Evolutionary conservation across 1,140 invertebrate genomes (phyloP).

Genomic region (Copidosoma floridanum): DNA sequence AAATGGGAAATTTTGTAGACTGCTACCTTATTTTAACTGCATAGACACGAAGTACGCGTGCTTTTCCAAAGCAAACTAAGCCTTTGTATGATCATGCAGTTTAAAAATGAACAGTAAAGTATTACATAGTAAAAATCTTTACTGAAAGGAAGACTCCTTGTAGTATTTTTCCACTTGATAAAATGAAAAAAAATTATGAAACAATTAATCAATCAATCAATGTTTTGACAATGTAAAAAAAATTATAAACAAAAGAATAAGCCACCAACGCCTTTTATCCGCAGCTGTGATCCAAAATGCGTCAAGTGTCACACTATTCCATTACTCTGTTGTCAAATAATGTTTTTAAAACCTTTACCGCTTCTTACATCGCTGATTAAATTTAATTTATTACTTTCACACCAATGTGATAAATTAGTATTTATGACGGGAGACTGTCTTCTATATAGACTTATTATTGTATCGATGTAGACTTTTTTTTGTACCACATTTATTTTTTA

Average conservation of each 20-base stretch:
- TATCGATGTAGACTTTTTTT: neutral
- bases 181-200: too few species aligned
- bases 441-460: slow-evolving; percentile 10
- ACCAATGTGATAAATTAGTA: slow-evolving; percentile 32
- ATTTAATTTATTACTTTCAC: slow-evolving; percentile 32
- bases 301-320: slow-evolving; percentile 7
- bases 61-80: too few species aligned
- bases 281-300: slow-evolving; percentile 27
- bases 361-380: slow-evolving; percentile 20
- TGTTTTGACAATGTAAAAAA: slow-evolving; percentile 19
- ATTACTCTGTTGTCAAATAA: too few species aligned
- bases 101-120: too few species aligned
- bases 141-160: too few species aligned
- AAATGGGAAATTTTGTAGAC: slow-evolving; percentile 14
- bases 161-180: too few species aligned
- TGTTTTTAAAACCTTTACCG: slow-evolving; percentile 15
- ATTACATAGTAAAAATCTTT: too few species aligned
- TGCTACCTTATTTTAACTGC: slow-evolving; percentile 23
- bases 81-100: too few species aligned
- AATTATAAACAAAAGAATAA: too few species aligned
- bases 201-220: too few species aligned
- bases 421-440: slow-evolving; percentile 26
- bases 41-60: too few species aligned
- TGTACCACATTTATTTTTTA: neutral
- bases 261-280: slow-evolving; percentile 25